Percentiles rank a stretch among this genome's conserved stretches.
Conservation (phyloP, 2,113 vertebrate genomes). For the Pandion haliaetus region DNA sequence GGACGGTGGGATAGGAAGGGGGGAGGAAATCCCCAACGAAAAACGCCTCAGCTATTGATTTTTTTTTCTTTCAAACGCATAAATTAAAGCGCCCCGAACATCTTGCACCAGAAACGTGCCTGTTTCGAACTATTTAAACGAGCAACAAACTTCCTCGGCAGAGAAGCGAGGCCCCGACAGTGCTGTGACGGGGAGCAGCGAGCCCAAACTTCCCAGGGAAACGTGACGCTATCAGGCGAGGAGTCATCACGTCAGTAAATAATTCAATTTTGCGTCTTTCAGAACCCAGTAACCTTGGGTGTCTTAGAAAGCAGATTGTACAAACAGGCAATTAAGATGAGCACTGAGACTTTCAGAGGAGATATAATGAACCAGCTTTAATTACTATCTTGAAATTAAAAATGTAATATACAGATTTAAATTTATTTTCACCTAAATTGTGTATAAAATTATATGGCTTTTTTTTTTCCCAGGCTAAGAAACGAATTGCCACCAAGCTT, state of each 20-base stretch:
- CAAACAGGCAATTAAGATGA: constrained; percentile 77
- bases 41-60: neutral
- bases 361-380: constrained; percentile 79
- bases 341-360: constrained; percentile 74
- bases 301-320: constrained; percentile 78
- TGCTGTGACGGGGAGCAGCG: neutral
- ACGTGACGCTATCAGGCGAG: constrained; percentile 37
- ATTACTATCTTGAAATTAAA: constrained; percentile 83
- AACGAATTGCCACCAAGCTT: constrained; percentile 71
- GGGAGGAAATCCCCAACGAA: neutral
- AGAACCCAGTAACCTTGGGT: constrained; percentile 76
- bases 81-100: neutral
- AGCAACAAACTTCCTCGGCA: neutral
- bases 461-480: constrained; percentile 52
- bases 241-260: constrained; percentile 71
- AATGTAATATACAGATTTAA: constrained; percentile 79
- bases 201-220: constrained; percentile 61
- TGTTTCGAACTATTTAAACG: neutral
- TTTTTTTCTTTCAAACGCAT: neutral
- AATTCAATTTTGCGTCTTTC: constrained; percentile 73
- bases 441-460: constrained; percentile 77
- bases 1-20: too few relatives aligned
- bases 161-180: neutral
- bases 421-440: constrained; percentile 80
- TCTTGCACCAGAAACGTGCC: neutral